Evolutionary conservation across 2,888 invertebrate genomes (phyloP).

Genomic region (Nemotelus nigrinus): DNA sequence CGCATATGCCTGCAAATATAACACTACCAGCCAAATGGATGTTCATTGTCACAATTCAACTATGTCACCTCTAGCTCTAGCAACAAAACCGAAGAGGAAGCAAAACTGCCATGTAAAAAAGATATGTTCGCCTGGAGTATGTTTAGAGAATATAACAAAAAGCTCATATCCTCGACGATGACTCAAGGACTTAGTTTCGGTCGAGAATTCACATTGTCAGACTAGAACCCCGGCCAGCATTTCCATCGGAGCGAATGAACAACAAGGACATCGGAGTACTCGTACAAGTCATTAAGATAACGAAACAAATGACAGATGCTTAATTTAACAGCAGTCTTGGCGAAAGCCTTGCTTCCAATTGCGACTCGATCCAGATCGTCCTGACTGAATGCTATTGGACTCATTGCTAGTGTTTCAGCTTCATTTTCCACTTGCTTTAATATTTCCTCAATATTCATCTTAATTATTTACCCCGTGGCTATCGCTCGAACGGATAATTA

Average conservation of each 20-base stretch:
- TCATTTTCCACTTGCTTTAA: constrained; percentile 46
- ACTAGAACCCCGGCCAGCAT: too few relatives aligned
- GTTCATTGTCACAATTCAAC: constrained; percentile 32
- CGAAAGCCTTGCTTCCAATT: not conserved
- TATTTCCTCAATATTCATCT: constrained; percentile 51
- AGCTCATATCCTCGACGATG: not conserved
- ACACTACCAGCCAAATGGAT: constrained; percentile 38
- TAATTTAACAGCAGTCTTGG: constrained; percentile 45
- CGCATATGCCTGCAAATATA: not conserved
- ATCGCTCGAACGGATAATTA: constrained; percentile 47
- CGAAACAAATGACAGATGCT: constrained; percentile 49
- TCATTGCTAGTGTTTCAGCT: constrained; percentile 16
- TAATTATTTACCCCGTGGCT: constrained; percentile 50
- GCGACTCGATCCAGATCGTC: not conserved
- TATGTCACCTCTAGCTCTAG: constrained; percentile 6
- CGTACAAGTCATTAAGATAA: constrained; percentile 48
- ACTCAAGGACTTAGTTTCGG: too few relatives aligned
- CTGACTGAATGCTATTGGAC: not conserved
- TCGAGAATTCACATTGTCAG: too few relatives aligned
- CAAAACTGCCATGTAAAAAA: not conserved
- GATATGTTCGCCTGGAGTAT: not conserved
- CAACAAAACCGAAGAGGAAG: constrained; percentile 23
- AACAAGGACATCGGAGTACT: not conserved
- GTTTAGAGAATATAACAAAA: not conserved
- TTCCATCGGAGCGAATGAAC: too few relatives aligned